Base-by-base conservation (phyloP, 2,113 vertebrate genomes). In the Motacilla alba region DNA sequence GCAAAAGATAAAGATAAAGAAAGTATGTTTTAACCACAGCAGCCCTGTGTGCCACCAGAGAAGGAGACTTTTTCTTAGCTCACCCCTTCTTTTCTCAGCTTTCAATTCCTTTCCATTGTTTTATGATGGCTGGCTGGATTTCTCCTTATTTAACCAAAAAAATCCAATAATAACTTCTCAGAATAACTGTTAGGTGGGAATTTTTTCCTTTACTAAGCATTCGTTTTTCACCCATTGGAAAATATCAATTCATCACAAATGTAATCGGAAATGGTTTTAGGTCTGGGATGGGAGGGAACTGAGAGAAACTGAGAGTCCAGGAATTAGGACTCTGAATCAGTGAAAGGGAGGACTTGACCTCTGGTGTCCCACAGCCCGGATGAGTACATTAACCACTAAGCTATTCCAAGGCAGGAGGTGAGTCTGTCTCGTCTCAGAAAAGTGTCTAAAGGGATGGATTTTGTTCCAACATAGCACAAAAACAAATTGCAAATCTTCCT, bases 321-420 rank as follows among this genome's bases (percentile, higher is more conserved):
- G 88, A 93, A 64, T 92, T 87, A 78, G n/a, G 49, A 53, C 14
- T 91, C 75, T 95, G 86, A 96, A 90, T 96, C 79, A 95, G 83
- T 92, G 53, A 80, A 89, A 47, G 64, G 60, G 89, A 95, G 67
- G 83, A 81, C 64, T 87, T 95, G 85, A 96, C 76, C 88, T 93
- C 77, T 83, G 67, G 76, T 87, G 82, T 94, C 56, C 75, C 83
- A 68, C 86, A 88, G 77, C 91, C 64, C 44, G 21, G 64, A 92
- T 78, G 82, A 94, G 68, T 68, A 52, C 56, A 78, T 66, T 90
- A 92, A 92, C 82, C 79, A 90, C 82, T 86, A 78, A 93, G n/a
- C 92, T 81, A n/a, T 89, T 89, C 56, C 69, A 68, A 80, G 44
- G 49, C 60, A 66, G 92, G 83, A 96, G 90, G 73, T 94, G 79